Evolutionary conservation across 2,888 invertebrate species (phyloP), one percentile per base, ranked within the genome.

Genomic region (Pollenia griseotomentosa): DNA sequence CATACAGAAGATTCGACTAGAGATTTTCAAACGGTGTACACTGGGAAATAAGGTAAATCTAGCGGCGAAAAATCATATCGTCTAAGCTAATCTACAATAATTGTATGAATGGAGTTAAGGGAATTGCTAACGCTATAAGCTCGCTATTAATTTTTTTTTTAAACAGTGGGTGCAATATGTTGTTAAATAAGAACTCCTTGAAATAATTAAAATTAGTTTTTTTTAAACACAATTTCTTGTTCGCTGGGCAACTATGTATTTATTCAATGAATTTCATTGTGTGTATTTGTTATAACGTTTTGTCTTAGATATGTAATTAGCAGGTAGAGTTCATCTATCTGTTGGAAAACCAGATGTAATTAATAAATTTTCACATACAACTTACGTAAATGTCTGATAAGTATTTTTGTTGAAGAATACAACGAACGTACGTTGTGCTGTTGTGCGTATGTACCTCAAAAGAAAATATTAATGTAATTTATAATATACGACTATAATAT

Each of bases 311-410:
- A 48, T 51, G 48, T 61, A 81, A 83, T 79, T 77, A 78, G 33
- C 74, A 71, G 73, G 66, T 84, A 78, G 77, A 84, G 81, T 78
- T 84, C 51, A 68, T 48, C 57, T 74, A 71, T 74, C n/a, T 82
- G 33, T 44, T 55, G 44, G 8, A 57, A 79, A 82, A 74, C 33
- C 79, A 74, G 65, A 78, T 84, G 81, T 84, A 87, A 87, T 87
- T 87, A 87, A 87, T 84, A 87, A 87, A 84, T 75, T 83, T 68
- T 78, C 61, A 81, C 66, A 75, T 19, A 71, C 79, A 51, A 79
- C 75, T 61, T 73, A 81, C 51, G 77, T 73, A 84, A 81, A 81
- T 74, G 80, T 80, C 68, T 83, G 66, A 82, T 63, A 74, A 23
- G 55, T 51, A 59, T 82, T 66, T 57, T 19, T 44, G 42, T n/a